Base-by-base conservation (phyloP, 2,888 invertebrate species). In the Tribolium freemani region DNA sequence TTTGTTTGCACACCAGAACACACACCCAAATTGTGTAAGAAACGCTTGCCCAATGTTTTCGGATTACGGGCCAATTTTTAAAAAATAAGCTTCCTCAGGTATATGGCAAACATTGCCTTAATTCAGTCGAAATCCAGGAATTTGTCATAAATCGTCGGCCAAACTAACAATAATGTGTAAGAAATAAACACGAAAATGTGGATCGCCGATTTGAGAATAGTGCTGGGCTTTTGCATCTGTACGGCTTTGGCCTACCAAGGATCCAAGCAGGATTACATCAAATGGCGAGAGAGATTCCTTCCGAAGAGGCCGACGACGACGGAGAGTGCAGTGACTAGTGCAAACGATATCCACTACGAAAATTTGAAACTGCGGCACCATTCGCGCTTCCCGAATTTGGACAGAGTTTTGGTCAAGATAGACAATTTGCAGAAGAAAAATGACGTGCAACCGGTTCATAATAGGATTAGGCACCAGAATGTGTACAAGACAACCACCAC, bases 371-470 rank as follows among this genome's bases (percentile, higher is more conserved):
- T 78, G 46, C 74, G 78, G 13, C 76, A 76, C 50, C 78, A 77
- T 58, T 78, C 81, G 46, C 74, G 80, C 53, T 81, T 79, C 66
- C 75, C 80, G n/a, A 80, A 81, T 61, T 79, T 81, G 48, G 79
- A 80, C 51, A 77, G 76, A 51, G 79, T 81, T 20, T 74, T 76
- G 75, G 73, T 74, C 5, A 77, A 79, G 26, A 77, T 81, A 8
- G 76, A 79, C 13, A 76, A 73, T 57, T 73, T 79, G 72, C 74
- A 76, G 48, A 61, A 58, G 26, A 56, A 60, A 13, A 45, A 21
- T 45, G 11, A 53, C 6, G 11, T 57, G n/a, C 38, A 44, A 4
- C 48, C 60, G 10, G 44, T 60, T 5, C 58, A 53, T 31, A 60
- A 66, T 21, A 71, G 46, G 46, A 30, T 71, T 3, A 58, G 71